Evolutionary conservation across 2,113 vertebrate genomes (phyloP).

Genomic region (Muntiacus muntjak): DNA sequence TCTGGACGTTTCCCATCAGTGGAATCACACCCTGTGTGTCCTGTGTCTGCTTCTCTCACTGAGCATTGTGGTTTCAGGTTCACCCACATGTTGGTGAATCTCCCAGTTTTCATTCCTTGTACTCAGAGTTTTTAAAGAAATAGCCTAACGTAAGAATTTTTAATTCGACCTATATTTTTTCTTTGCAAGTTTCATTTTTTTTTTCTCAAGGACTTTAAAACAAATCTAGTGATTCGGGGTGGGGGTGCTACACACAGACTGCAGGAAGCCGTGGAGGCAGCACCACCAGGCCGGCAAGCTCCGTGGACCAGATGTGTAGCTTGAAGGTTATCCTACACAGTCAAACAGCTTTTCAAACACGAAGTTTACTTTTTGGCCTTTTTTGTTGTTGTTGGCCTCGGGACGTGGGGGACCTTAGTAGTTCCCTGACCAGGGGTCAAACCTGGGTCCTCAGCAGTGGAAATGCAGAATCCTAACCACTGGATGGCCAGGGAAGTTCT

Average conservation of each 20-base stretch:
- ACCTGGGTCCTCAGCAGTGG: background rate
- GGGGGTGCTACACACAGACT: background rate
- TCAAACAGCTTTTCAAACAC: background rate
- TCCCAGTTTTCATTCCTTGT: background rate
- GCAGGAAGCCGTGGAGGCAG: background rate
- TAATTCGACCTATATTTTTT: background rate
- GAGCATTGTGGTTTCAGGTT: fast-evolving
- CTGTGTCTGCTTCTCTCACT: background rate
- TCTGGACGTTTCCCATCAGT: fast-evolving
- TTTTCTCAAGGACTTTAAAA: background rate
- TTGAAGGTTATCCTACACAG: too few species aligned
- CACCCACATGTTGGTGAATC: fast-evolving
- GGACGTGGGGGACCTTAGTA: background rate
- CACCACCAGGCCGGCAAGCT: background rate
- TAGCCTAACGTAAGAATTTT: background rate
- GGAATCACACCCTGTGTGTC: background rate
- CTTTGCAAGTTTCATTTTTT: background rate
- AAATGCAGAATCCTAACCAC: background rate
- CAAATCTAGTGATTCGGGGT: background rate
- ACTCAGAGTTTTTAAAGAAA: background rate
- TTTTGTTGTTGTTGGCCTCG: background rate
- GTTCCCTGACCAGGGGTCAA: background rate
- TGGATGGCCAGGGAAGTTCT: background rate
- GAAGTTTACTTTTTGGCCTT: background rate
- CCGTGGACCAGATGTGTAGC: background rate